Evolutionary conservation across 2,113 vertebrate genomes (phyloP).

Genomic region (Apistogramma diplotaenia): DNA sequence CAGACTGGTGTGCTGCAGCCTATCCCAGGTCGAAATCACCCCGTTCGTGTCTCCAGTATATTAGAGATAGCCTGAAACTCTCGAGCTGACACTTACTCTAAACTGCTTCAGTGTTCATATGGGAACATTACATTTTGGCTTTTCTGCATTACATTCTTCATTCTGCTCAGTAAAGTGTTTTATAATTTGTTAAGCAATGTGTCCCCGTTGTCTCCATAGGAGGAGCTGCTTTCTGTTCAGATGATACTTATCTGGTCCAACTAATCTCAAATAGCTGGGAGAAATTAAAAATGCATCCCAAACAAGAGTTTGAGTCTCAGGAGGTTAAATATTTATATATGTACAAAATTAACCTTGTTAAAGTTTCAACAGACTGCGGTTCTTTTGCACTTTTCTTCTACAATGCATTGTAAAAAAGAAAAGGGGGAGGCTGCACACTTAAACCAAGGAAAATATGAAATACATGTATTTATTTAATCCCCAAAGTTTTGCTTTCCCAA

Average conservation of each 20-base stretch:
- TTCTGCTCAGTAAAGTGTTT: background rate
- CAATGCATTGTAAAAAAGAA: background rate
- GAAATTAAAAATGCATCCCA: background rate
- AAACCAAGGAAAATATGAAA: no score
- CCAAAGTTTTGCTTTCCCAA: background rate
- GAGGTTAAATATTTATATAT: background rate
- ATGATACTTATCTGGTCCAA: background rate
- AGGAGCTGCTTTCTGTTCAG: background rate
- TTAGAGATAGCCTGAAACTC: background rate
- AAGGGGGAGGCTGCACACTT: background rate
- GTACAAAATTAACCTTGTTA: background rate
- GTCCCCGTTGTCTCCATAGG: background rate
- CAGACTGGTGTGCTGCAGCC: background rate
- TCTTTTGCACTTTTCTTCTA: background rate
- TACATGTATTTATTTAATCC: background rate
- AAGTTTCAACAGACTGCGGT: background rate
- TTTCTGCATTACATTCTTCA: background rate
- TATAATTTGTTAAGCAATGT: background rate
- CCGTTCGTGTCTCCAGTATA: background rate
- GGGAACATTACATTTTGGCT: no score
- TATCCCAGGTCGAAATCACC: background rate
- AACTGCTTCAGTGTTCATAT: background rate
- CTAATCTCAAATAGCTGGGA: background rate
- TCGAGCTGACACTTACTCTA: background rate
- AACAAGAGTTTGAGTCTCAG: background rate